Percentiles rank a stretch among this genome's conserved stretches.
phyloP scores from a whole-genome alignment of 2,113 vertebrate genomes.

The Rhinolophus sinicus region DNA sequence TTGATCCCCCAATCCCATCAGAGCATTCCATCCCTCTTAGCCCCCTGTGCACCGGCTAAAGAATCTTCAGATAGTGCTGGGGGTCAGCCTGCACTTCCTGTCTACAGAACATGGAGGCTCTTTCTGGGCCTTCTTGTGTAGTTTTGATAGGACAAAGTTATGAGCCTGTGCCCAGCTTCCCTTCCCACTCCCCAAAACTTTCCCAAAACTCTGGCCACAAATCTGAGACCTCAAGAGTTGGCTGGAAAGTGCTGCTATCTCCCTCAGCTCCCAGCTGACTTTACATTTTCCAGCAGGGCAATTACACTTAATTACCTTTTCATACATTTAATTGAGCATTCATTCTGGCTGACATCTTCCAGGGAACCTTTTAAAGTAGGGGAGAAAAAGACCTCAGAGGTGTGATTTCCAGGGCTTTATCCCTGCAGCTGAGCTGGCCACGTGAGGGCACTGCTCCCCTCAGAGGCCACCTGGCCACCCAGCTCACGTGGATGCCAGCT shows the following conservation, averaged over 20 bases:
- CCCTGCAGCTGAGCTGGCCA: not conserved
- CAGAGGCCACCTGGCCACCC: not conserved
- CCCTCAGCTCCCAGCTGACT: not conserved
- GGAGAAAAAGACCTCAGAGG: not conserved
- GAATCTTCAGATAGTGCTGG: not conserved
- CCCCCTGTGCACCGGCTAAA: not conserved
- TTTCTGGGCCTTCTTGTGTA: not conserved
- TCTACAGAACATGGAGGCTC: not conserved
- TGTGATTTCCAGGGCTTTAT: not conserved
- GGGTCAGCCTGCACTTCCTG: not conserved
- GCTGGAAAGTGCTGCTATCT: not conserved
- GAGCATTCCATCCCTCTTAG: not conserved
- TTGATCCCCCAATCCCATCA: not conserved
- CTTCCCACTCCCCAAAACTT: not conserved
- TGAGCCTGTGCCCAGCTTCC: not conserved
- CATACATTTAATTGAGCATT: not conserved
- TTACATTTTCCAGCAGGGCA: not conserved
- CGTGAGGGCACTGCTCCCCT: not conserved
- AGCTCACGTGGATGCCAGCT: not conserved
- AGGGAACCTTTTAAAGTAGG: not conserved
- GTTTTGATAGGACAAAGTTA: not conserved
- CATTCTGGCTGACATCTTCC: not conserved
- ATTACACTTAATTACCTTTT: slow-evolving; percentile 32
- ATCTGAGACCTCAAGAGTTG: not conserved
- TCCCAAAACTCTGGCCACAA: not conserved